A percentile compares a stretch with the other conserved stretches of the same genome.
phyloP scores from a whole-genome alignment of 2,888 invertebrate species.

The Agriopis aurantiaria region DNA sequence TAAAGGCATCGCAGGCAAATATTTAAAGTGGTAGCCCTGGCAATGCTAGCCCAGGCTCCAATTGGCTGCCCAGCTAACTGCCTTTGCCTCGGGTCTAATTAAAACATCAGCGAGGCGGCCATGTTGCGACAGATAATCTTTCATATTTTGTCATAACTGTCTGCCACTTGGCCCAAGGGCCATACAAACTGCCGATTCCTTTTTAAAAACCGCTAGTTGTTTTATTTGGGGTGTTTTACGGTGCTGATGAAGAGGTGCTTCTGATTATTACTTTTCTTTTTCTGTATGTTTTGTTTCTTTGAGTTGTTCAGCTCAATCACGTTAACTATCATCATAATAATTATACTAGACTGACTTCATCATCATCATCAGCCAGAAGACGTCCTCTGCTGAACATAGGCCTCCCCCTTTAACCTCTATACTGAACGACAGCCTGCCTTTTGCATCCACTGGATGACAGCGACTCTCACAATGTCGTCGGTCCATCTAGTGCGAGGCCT shows the following conservation, averaged over 20 bases:
- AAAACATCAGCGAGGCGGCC: slow-evolving; percentile 75
- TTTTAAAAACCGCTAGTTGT: slow-evolving; percentile 4
- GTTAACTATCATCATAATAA: too few species aligned
- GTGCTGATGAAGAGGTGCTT: slow-evolving; percentile 11
- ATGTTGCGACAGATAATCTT: slow-evolving; percentile 76
- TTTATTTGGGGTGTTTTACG: slow-evolving; percentile 22
- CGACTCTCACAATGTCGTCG: too few species aligned
- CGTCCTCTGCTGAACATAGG: too few species aligned
- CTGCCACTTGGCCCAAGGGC: slow-evolving; percentile 61
- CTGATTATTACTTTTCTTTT: neutral
- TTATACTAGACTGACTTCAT: too few species aligned
- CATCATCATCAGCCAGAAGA: too few species aligned
- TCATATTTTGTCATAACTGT: slow-evolving; percentile 84
- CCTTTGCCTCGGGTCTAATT: slow-evolving; percentile 83
- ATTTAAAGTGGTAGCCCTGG: slow-evolving; percentile 33
- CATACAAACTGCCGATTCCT: slow-evolving; percentile 26
- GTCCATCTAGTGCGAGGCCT: too few species aligned
- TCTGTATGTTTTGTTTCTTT: neutral
- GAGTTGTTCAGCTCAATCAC: too few species aligned
- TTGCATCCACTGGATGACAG: too few species aligned
- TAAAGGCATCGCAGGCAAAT: neutral
- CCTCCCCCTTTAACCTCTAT: too few species aligned
- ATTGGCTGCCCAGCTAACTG: slow-evolving; percentile 74
- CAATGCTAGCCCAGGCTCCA: slow-evolving; percentile 63
- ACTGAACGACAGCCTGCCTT: too few species aligned